Evolutionary conservation across 2,797 vertebrate species (phyloP), one percentile per base, ranked within the genome.

Genomic region (Lates japonicus): DNA sequence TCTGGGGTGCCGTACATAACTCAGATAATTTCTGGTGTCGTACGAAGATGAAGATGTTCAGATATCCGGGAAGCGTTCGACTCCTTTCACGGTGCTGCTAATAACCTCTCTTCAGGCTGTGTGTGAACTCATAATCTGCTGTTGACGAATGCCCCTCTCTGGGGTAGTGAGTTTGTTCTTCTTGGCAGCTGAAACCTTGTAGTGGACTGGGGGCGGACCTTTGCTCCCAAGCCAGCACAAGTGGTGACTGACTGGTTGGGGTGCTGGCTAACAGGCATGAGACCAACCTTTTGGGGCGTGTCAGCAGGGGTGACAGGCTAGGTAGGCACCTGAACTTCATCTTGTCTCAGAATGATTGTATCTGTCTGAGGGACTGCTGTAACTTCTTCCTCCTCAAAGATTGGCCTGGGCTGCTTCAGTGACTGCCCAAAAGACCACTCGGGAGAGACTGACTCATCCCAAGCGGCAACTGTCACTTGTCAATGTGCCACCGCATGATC

Each of bases 261-360:
- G 49, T 76, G 70, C 74, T 42, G 65, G 59, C 54, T 74, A 57
- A 69, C 25, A 75, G 70, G 61, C 73, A 91, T 85, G 67, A 80
- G 76, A 55, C 35, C n/a, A 6, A 73, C 60, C 22, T 80, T 78
- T 73, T 33, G 16, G 61, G 71, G 62, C 39, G 55, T 78, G 68
- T 60, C 33, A n/a, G 72, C 37, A n/a, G 41, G 49, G 78, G 62
- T 64, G 51, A 81, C 35, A 11, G 52, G 58, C 51, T 49, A 60
- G 41, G n/a, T 31, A 22, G 57, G 13, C 6, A 39, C 75, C 46
- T 61, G 48, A 70, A 68, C 51, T 70, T 74, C 17, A 68, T 77
- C 65, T 77, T 41, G 13, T 81, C 44, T 68, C 17, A 1, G 48
- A 64, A 63, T 57, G 25, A 85, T 41, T 44, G 37, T 70, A 58